Percentiles rank a stretch among this genome's conserved stretches.
Evolutionary conservation across 2,113 vertebrate genomes (phyloP).

Genomic region (Nothoprocta pentlandii): DNA sequence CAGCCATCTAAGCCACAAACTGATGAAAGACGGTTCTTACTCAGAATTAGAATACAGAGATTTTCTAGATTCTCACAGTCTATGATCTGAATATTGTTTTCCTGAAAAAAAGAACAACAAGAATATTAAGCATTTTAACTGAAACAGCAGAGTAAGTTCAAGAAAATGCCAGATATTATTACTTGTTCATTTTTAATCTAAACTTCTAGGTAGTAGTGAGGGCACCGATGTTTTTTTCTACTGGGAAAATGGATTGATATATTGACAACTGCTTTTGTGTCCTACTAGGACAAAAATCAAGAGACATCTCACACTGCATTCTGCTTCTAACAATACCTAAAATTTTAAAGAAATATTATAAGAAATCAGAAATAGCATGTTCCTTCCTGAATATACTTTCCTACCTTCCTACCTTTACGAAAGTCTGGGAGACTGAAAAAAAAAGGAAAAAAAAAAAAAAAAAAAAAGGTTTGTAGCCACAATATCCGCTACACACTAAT

Average conservation of each 20-base stretch:
- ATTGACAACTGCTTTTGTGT: background rate
- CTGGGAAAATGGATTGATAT: background rate
- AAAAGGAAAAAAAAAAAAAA: too few species aligned
- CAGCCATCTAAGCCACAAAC: conserved; percentile 88
- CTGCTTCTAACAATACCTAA: background rate
- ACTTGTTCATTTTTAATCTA: background rate
- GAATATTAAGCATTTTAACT: background rate
- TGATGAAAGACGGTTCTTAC: conserved; percentile 87
- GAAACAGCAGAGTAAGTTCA: background rate
- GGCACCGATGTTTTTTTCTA: background rate
- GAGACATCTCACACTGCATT: background rate
- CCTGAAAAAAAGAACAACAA: conserved; percentile 76
- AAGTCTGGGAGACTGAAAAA: too few species aligned
- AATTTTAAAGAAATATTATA: background rate
- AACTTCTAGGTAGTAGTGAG: background rate
- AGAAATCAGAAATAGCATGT: background rate
- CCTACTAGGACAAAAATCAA: background rate
- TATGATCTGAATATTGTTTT: conserved; percentile 87
- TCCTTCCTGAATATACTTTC: fast-evolving
- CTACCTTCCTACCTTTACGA: too few species aligned
- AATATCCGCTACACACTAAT: background rate
- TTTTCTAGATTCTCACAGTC: conserved; percentile 86
- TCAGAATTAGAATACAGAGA: conserved; percentile 85
- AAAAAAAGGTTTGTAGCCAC: background rate
- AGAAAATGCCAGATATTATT: background rate